These are phyloP conservation scores for Paralinhomoeus sp. DNA, from an alignment of 2,888 invertebrate genomes.

Conservation along the genomic window DNA sequence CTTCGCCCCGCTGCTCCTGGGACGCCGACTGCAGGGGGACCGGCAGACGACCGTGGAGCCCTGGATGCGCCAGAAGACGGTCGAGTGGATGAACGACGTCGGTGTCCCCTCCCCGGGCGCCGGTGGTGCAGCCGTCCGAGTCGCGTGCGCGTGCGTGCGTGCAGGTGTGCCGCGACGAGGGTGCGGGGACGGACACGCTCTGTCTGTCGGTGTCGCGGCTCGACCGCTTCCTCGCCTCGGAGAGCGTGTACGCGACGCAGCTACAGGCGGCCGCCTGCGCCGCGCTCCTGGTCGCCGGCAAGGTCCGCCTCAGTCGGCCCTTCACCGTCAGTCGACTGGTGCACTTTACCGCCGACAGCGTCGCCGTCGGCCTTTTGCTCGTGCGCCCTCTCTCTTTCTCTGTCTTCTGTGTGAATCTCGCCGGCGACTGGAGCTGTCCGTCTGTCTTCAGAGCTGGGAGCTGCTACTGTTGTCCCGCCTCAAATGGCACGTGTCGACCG, in stretches of 20 bases:
- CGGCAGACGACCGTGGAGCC: too few relatives aligned
- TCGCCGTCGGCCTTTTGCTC: constrained; percentile 57
- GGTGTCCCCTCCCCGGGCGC: too few relatives aligned
- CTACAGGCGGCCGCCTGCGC: constrained; percentile 75
- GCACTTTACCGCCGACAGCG: constrained; percentile 78
- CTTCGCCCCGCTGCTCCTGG: too few relatives aligned
- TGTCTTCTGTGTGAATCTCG: too few relatives aligned
- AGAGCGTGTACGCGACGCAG: constrained; percentile 56
- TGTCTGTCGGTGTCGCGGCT: constrained; percentile 70
- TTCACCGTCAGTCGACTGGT: constrained; percentile 54
- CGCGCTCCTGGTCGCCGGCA: too few relatives aligned
- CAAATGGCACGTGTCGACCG: constrained; percentile 78
- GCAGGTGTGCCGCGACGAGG: constrained; percentile 83
- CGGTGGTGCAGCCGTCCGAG: too few relatives aligned
- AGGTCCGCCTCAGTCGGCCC: constrained; percentile 65
- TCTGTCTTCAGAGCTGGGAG: constrained; percentile 59
- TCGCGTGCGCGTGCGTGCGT: too few relatives aligned
- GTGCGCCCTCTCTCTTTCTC: too few relatives aligned
- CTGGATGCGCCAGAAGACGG: too few relatives aligned
- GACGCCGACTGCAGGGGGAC: too few relatives aligned
- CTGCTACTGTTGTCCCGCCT: constrained; percentile 61
- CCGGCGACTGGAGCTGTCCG: too few relatives aligned
- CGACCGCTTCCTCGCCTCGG: constrained; percentile 69
- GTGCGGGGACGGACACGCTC: constrained; percentile 77
- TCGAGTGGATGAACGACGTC: too few relatives aligned